Base-by-base conservation (phyloP, 2,888 invertebrate genomes). In the Exocentrus adspersus region DNA sequence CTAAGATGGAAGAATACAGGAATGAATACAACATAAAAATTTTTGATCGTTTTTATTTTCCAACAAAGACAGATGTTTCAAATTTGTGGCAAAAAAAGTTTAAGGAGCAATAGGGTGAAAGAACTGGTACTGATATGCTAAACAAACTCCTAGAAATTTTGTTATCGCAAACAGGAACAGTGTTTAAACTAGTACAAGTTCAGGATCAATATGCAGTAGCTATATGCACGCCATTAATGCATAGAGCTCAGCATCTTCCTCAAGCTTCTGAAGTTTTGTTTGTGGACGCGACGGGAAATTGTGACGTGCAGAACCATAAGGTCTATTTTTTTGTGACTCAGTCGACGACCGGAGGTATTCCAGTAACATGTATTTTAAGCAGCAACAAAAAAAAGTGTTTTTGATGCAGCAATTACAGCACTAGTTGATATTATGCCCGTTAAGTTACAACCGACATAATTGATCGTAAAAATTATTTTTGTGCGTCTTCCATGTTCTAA, bases 251-350 rank as follows among this genome's bases (percentile, higher is more conserved):
- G 20, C 1, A 41, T 16, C 10, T 60, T 9, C 41, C 32, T 2
- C 60, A 64, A 17, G 20, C 58, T 0, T 52, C 57, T 19, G 61
- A 67, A 57, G 52, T 65, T 1, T 50, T 64, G 42, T 64, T 67
- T 24, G 61, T 67, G n/a, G 60, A 67, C 52, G 46, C 67, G 6
- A 46, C 60, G 4, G 60, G 57, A 17, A 67, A 65, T 37, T 65
- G 64, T 50, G 61, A 67, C 46, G 53, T 46, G 9, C 41, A 66
- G 12, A 28, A 54, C n/a, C 62, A 62, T 30, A 65, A 60, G 20
- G 19, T 65, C n/a, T 65, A 65, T 21, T 67, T 67, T 28, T 67
- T 69, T 59, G 20, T 58, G 3, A 68, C 64, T 12, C 65, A 68
- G 20, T 52, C 65, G 10, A 46, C 58, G 21, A 60, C 56, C 19